These are phyloP conservation scores for Archocentrus centrarchus DNA, from an alignment of 2,113 vertebrate genomes.

Conservation along the genomic window DNA sequence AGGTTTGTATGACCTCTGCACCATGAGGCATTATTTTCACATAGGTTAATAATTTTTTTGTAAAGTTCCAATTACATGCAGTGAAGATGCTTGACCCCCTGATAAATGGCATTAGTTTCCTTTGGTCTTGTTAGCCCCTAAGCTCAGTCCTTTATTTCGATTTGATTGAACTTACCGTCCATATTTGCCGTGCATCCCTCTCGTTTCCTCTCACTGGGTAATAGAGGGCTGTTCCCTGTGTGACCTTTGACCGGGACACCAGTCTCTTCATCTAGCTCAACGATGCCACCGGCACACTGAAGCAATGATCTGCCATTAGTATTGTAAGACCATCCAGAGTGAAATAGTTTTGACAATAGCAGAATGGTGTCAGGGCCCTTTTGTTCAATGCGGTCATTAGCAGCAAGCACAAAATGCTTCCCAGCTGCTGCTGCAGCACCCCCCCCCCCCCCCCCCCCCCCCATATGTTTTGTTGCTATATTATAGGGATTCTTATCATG, in stretches of 20 bases:
- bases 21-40: conserved; percentile 24
- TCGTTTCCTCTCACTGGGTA: conserved; percentile 59
- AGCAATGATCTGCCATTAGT: conserved; percentile 69
- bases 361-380: conserved; percentile 45
- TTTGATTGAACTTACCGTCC: conserved; percentile 65
- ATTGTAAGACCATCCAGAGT: conserved; percentile 68
- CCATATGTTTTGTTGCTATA: conserved; percentile 45
- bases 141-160: conserved; percentile 47
- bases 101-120: conserved; percentile 58
- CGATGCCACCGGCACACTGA: conserved; percentile 63
- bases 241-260: conserved; percentile 71
- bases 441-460: no score
- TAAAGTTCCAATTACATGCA: conserved; percentile 57
- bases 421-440: conserved; percentile 33
- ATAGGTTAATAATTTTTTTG: conserved; percentile 40
- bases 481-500: conserved; percentile 33
- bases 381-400: conserved; percentile 62
- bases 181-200: conserved; percentile 54
- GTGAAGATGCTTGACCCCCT: conserved; percentile 42
- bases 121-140: conserved; percentile 47
- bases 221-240: conserved; percentile 45
- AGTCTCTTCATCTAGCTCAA: conserved; percentile 61
- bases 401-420: conserved; percentile 38
- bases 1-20: conserved; percentile 28
- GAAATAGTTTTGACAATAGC: conserved; percentile 66